A percentile compares a stretch with the other conserved stretches of the same genome.
Evolutionary conservation across 1,140 invertebrate species (phyloP).

Genomic region (Drosophila lini): DNA sequence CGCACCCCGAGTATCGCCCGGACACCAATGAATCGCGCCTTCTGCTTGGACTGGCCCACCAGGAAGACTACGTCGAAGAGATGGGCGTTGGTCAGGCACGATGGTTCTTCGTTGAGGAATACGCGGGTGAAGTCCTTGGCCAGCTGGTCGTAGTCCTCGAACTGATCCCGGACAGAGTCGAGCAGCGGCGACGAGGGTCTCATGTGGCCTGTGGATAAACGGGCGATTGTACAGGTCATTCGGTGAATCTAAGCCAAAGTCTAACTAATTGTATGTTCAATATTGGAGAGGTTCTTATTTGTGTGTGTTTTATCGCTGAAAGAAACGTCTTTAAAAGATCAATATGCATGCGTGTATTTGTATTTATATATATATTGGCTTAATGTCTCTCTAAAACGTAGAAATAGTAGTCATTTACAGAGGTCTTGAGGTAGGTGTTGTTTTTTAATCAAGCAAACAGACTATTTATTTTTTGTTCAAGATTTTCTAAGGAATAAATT

Average conservation of each 20-base stretch:
- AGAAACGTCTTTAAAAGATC: conserved; percentile 4
- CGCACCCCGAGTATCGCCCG: conserved; percentile 95
- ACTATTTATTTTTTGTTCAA: not conserved
- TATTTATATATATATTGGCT: not conserved
- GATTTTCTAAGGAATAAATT: not conserved
- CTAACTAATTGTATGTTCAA: not conserved
- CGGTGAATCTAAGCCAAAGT: too few relatives aligned
- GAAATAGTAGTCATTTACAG: conserved; percentile 1
- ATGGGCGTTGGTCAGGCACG: conserved; percentile 89
- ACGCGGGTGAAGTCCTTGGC: conserved; percentile 96
- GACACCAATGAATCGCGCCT: conserved; percentile 94
- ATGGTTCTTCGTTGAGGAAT: conserved; percentile 92
- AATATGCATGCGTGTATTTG: conserved; percentile 9
- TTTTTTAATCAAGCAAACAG: not conserved
- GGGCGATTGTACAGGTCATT: not conserved
- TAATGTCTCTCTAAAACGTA: too few relatives aligned
- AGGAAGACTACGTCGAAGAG: conserved; percentile 96
- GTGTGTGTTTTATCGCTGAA: conserved; percentile 16
- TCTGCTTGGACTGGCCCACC: conserved; percentile 94
- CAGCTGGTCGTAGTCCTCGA: conserved; percentile 96
- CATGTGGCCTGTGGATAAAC: conserved; percentile 89
- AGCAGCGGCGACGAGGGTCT: conserved; percentile 95
- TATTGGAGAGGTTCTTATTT: not conserved
- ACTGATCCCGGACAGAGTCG: conserved; percentile 95
- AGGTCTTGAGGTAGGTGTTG: not conserved